Evolutionary conservation across 1,140 invertebrate genomes (phyloP).

Genomic region (Lucilia sericata): DNA sequence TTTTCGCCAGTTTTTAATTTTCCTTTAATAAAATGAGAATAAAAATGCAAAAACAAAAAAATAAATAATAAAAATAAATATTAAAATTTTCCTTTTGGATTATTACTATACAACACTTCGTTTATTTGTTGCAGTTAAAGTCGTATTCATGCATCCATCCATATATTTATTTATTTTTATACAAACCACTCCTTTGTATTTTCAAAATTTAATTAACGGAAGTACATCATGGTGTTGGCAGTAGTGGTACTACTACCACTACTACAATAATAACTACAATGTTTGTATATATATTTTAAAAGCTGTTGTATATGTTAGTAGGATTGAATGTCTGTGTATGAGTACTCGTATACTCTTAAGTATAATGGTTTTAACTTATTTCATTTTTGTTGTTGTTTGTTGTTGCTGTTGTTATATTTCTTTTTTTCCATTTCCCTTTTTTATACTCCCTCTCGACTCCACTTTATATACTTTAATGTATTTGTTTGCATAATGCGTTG

Average conservation of each 20-base stretch:
- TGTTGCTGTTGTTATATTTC: not conserved
- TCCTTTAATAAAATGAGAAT: not conserved
- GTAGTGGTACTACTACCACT: not conserved
- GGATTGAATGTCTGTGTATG: not conserved
- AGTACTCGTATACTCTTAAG: not conserved
- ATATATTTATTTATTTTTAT: not conserved
- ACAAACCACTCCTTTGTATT: conserved; percentile 17
- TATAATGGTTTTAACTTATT: conserved; percentile 18
- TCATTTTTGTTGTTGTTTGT: not conserved
- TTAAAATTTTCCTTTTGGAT: conserved; percentile 16
- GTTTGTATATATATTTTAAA: not conserved
- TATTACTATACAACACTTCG: not conserved
- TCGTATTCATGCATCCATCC: not conserved
- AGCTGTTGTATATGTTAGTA: not conserved
- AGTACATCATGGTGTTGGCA: not conserved
- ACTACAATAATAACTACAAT: not conserved
- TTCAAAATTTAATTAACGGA: conserved; percentile 27
- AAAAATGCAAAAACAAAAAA: not conserved
- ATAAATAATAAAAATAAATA: not conserved
- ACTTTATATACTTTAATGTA: conserved; percentile 16
- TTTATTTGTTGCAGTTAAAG: not conserved
- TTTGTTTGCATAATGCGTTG: conserved; percentile 14
- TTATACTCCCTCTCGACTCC: not conserved
- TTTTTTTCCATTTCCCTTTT: not conserved
- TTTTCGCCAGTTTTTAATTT: not conserved